A percentile compares a stretch with the other conserved stretches of the same genome.
Evolutionary conservation across 2,888 invertebrate genomes (phyloP).

Genomic region (Monopis laevigella): DNA sequence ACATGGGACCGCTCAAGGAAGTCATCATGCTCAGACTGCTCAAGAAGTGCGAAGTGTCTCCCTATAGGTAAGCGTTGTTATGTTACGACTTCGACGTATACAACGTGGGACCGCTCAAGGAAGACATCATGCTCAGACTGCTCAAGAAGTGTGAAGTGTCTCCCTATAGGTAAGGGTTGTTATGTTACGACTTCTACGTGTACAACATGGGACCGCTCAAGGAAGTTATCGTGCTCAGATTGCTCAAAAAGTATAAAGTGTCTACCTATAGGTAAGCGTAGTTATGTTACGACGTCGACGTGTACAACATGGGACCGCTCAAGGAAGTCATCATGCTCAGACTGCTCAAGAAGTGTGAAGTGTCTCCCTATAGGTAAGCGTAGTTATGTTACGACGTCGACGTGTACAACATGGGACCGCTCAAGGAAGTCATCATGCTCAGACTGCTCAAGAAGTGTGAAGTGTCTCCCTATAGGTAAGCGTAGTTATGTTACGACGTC

Average conservation of each 20-base stretch:
- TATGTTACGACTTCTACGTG: conserved; percentile 43
- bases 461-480: conserved; percentile 37
- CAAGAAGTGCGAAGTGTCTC: conserved; percentile 31
- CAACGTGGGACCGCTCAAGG: no score
- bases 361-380: conserved; percentile 39
- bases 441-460: conserved; percentile 35
- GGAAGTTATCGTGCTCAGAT: conserved; percentile 35
- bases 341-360: conserved; percentile 32
- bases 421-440: conserved; percentile 40
- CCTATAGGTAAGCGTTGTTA: conserved; percentile 42
- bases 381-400: no score
- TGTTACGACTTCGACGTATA: no score
- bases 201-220: conserved; percentile 52
- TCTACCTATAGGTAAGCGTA: conserved; percentile 41
- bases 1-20: conserved; percentile 48
- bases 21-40: conserved; percentile 37
- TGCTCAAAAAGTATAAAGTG: conserved; percentile 32
- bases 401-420: conserved; percentile 49
- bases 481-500: no score
- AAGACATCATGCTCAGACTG: no score
- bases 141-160: no score
- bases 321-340: conserved; percentile 37
- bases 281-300: conserved; percentile 42
- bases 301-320: conserved; percentile 52
- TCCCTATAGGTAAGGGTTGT: no score